A percentile compares a stretch with the other conserved stretches of the same genome.
Evolutionary conservation across 2,888 invertebrate genomes (phyloP).

Genomic region (Caradrina kadenii): DNA sequence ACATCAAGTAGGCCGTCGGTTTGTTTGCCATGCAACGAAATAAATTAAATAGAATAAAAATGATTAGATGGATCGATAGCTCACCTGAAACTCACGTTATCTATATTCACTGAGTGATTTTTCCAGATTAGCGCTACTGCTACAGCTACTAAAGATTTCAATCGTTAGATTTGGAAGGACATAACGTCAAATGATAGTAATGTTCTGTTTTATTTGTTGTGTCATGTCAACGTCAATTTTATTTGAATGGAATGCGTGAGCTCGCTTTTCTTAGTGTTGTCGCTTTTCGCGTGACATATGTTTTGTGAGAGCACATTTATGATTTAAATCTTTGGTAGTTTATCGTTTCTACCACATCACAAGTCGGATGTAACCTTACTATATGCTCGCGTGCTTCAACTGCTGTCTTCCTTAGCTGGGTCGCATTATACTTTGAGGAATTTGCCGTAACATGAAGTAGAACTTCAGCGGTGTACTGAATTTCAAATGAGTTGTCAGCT

Average conservation of each 20-base stretch:
- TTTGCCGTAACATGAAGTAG: slow-evolving; percentile 6
- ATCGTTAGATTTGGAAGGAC: neutral
- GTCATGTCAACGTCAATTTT: neutral
- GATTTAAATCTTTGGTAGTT: neutral
- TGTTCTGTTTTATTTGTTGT: neutral
- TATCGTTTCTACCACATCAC: neutral
- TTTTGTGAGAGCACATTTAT: no score
- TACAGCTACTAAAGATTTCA: neutral
- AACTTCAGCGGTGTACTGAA: slow-evolving; percentile 26
- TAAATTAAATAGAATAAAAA: no score
- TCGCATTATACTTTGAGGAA: slow-evolving; percentile 8
- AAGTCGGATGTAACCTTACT: neutral
- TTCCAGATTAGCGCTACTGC: neutral
- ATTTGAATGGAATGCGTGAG: neutral
- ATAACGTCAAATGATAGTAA: neutral
- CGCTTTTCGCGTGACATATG: neutral
- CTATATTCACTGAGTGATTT: neutral
- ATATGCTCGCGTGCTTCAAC: neutral
- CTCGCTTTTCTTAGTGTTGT: neutral
- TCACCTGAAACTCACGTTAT: neutral
- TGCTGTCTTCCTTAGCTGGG: slow-evolving; percentile 13
- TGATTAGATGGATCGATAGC: no score
- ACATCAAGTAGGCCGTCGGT: no score
- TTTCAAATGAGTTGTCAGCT: slow-evolving; percentile 26
- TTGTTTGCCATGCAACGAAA: no score